A percentile compares a stretch with the other conserved stretches of the same genome.
phyloP scores from a whole-genome alignment of 2,797 vertebrate species.

The Antennarius maculatus region DNA sequence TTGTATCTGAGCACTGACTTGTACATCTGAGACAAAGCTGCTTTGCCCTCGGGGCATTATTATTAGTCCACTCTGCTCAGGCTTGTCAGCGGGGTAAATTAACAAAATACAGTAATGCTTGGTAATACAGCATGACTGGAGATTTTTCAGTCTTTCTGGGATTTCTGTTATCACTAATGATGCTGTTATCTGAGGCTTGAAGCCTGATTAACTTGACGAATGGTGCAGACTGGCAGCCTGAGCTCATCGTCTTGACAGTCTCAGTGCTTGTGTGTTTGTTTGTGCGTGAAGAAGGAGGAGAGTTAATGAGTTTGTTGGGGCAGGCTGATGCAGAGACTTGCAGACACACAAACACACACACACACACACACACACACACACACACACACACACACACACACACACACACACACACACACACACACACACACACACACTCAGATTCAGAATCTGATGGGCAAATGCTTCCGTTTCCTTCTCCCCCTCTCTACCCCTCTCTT shows the following conservation, averaged over 20 bases:
- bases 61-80: slow-evolving; percentile 38
- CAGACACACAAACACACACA: slow-evolving; percentile 1
- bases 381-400: no score
- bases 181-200: slow-evolving; percentile 61
- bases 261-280: slow-evolving; percentile 20
- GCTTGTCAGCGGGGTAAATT: slow-evolving; percentile 53
- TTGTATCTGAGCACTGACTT: slow-evolving; percentile 20
- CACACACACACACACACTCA: neutral
- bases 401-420: slow-evolving; percentile 11
- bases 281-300: slow-evolving; percentile 30
- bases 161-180: slow-evolving; percentile 64
- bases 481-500: slow-evolving; percentile 24
- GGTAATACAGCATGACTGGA: slow-evolving; percentile 56
- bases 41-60: slow-evolving; percentile 39
- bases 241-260: slow-evolving; percentile 50
- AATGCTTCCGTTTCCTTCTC: slow-evolving; percentile 19
- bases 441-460: slow-evolving; percentile 1
- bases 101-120: slow-evolving; percentile 49
- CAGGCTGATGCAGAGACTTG: slow-evolving; percentile 27
- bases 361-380: no score
- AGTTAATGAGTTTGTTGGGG: slow-evolving; percentile 38
- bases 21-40: slow-evolving; percentile 21
- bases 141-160: slow-evolving; percentile 33
- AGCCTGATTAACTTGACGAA: slow-evolving; percentile 68
- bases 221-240: slow-evolving; percentile 49